Evolutionary conservation across 2,113 vertebrate species (phyloP).

Genomic region (Morone chrysops): DNA sequence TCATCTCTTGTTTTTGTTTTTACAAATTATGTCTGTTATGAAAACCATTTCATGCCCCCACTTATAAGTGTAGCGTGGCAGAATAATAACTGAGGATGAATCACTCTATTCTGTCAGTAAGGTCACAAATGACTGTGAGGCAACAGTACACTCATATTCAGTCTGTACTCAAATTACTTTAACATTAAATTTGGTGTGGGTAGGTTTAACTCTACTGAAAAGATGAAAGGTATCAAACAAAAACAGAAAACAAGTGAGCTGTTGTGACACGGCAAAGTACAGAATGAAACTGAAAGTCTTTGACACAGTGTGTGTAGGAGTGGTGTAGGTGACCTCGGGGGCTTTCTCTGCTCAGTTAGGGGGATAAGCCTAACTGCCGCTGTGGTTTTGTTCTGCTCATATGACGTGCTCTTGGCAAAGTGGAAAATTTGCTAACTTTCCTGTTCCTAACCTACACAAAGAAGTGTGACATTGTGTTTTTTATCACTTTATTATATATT

Average conservation of each 20-base stretch:
- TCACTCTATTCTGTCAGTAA: background rate
- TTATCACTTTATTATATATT: background rate
- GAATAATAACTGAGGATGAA: background rate
- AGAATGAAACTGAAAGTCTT: conserved; percentile 52
- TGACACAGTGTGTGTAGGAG: background rate
- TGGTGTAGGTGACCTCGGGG: conserved; percentile 29
- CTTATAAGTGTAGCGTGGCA: background rate
- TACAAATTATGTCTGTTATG: no score
- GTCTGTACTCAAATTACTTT: background rate
- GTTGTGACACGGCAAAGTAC: conserved; percentile 15
- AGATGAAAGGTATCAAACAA: background rate
- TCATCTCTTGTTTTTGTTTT: background rate
- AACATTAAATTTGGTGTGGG: background rate
- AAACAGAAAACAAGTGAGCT: conserved; percentile 22
- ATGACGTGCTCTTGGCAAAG: conserved; percentile 44
- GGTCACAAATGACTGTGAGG: background rate
- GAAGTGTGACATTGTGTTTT: conserved; percentile 30
- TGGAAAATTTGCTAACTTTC: conserved; percentile 58
- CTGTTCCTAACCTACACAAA: conserved; percentile 23
- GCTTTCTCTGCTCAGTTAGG: conserved; percentile 37
- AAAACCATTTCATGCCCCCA: background rate
- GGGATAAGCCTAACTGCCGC: background rate
- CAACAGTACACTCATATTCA: background rate
- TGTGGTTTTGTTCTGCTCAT: conserved; percentile 45
- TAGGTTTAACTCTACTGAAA: background rate